These are phyloP conservation scores for Dromococcyx pavoninus DNA, from an alignment of 2,797 vertebrate species.

Conservation along the genomic window DNA sequence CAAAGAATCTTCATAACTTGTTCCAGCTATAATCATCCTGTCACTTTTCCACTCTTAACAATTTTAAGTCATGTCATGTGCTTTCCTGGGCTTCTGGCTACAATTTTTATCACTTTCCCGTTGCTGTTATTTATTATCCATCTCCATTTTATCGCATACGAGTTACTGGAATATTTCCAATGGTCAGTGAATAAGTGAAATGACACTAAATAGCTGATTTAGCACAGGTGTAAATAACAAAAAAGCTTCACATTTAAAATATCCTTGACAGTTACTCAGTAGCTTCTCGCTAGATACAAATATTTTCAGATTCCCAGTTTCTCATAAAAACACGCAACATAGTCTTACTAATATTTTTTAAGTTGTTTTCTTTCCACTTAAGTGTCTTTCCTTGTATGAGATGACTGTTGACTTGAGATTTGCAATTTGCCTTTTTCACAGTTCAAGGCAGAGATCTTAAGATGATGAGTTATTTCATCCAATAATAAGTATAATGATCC, in stretches of 20 bases:
- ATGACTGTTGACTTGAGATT: background rate
- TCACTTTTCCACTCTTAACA: background rate
- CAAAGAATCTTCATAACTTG: background rate
- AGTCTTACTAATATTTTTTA: background rate
- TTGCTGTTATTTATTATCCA: background rate
- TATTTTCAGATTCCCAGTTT: background rate
- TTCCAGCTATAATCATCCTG: background rate
- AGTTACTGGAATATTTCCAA: background rate
- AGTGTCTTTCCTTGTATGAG: background rate
- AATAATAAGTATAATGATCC: background rate
- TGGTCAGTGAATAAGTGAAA: background rate
- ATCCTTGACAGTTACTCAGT: background rate
- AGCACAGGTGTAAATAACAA: background rate
- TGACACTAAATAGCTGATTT: background rate
- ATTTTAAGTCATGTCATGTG: accelerated
- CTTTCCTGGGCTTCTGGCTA: background rate
- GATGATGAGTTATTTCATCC: background rate
- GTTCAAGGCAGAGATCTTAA: background rate
- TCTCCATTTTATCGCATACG: background rate
- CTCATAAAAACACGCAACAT: background rate
- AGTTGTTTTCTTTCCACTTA: background rate
- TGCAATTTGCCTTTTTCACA: background rate
- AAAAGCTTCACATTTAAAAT: background rate
- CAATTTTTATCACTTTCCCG: background rate
- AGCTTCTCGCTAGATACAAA: background rate